These are phyloP conservation scores for Drosophila baimaii DNA, from an alignment of 1,140 invertebrate species.

Conservation along the genomic window DNA sequence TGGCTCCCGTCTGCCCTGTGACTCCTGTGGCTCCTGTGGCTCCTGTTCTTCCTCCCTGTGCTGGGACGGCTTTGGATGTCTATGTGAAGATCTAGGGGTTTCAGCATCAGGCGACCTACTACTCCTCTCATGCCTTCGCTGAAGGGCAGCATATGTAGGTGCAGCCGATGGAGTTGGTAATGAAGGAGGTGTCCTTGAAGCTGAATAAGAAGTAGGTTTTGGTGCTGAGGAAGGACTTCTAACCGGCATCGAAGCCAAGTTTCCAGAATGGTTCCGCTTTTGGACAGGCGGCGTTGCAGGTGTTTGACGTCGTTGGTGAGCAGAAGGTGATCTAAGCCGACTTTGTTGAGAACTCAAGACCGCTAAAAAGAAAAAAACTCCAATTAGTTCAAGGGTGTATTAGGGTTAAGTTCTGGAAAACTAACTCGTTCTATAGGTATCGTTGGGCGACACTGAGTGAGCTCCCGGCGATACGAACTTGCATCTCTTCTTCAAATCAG, in stretches of 20 bases:
- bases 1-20: no score
- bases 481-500: neutral
- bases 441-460: neutral
- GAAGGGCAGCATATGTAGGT: neutral
- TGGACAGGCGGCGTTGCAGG: neutral
- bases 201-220: neutral
- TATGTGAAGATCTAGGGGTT: neutral
- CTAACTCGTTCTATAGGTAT: conserved; percentile 7
- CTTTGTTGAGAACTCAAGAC: no score
- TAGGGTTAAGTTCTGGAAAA: neutral
- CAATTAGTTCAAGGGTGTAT: no score
- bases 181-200: neutral
- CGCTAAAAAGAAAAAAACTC: no score
- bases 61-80: neutral
- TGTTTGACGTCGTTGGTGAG: neutral
- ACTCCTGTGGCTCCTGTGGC: no score
- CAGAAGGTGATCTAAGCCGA: neutral
- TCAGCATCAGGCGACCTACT: neutral
- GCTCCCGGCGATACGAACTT: neutral
- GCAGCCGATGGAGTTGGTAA: neutral
- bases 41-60: neutral
- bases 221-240: neutral
- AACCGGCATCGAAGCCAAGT: neutral
- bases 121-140: no score
- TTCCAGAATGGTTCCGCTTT: neutral